Evolutionary conservation across 2,113 vertebrate species (phyloP).

Genomic region (Trachemys scripta): DNA sequence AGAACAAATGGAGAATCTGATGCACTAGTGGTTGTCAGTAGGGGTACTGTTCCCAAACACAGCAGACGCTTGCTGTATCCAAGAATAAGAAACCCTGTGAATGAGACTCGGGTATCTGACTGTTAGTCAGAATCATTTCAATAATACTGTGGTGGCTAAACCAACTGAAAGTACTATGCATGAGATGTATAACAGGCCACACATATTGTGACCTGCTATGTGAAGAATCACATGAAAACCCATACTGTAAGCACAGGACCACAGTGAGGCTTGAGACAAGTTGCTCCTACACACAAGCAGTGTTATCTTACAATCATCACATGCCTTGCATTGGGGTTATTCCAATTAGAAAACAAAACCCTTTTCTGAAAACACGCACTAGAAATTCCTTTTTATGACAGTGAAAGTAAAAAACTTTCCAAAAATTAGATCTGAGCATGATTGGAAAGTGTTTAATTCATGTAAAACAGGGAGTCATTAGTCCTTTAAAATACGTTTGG

Average conservation of each 20-base stretch:
- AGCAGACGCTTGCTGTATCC: not conserved
- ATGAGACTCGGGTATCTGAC: not conserved
- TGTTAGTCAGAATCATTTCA: not conserved
- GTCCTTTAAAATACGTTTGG: slow-evolving; percentile 1
- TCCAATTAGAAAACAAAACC: accelerated
- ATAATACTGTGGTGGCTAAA: not conserved
- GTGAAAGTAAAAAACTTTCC: not conserved
- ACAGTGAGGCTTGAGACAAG: accelerated
- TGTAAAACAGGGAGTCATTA: not conserved
- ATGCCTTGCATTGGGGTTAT: not conserved
- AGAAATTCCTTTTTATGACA: not conserved
- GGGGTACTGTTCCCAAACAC: not conserved
- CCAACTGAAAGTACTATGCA: not conserved
- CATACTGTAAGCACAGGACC: not conserved
- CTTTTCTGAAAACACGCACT: not conserved
- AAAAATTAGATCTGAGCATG: not conserved
- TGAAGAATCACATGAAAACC: not conserved
- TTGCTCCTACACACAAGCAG: not conserved
- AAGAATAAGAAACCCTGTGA: not conserved
- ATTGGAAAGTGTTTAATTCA: not conserved
- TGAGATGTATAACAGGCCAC: accelerated
- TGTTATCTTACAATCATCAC: not conserved
- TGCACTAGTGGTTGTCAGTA: not conserved
- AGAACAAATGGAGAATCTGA: not conserved
- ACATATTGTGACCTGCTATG: not conserved